A percentile compares a stretch with the other conserved stretches of the same genome.
Evolutionary conservation across 2,113 vertebrate species (phyloP).

Genomic region (Felis catus): DNA sequence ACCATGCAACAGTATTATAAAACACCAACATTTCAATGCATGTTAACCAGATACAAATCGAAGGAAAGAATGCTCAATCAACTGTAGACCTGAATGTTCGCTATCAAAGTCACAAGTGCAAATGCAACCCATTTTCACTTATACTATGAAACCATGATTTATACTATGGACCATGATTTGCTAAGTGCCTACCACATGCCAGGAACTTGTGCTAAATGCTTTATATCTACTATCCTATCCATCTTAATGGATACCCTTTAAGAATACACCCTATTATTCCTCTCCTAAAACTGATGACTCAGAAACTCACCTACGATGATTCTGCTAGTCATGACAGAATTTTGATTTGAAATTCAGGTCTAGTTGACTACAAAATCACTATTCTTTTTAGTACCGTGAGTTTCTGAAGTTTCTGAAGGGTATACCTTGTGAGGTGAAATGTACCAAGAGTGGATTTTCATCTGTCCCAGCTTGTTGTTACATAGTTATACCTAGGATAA

Average conservation of each 20-base stretch:
- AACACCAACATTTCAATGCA: conserved; percentile 64
- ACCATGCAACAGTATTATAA: neutral
- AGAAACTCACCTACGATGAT: neutral
- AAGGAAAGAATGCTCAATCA: neutral
- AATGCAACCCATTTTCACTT: neutral
- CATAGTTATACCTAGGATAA: neutral
- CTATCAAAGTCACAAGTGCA: neutral
- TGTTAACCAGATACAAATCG: neutral
- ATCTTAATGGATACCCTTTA: neutral
- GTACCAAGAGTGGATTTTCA: neutral
- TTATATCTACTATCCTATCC: neutral
- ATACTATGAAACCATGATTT: conserved; percentile 11
- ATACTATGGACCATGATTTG: neutral
- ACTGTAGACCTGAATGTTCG: neutral
- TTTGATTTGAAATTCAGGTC: conserved; percentile 33
- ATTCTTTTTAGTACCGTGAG: neutral
- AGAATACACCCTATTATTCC: neutral
- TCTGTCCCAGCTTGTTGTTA: neutral
- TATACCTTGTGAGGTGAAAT: neutral
- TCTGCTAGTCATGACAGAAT: neutral
- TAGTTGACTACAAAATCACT: neutral
- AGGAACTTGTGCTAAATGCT: neutral
- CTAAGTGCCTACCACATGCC: neutral
- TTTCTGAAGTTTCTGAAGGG: neutral
- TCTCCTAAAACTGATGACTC: neutral